Evolutionary conservation across 2,113 vertebrate species (phyloP).

Genomic region (Desmodus rotundus): DNA sequence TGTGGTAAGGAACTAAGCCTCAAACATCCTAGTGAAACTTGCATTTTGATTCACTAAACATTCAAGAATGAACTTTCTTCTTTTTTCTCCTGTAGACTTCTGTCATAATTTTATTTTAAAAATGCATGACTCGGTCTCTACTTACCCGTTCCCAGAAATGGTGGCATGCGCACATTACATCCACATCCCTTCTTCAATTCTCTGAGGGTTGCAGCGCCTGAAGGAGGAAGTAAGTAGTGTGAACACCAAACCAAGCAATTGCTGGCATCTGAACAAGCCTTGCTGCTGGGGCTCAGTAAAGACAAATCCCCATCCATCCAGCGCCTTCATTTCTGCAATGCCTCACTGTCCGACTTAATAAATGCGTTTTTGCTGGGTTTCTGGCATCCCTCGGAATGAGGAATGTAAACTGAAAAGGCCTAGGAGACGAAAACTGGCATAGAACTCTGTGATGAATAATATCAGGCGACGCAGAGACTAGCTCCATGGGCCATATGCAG

Average conservation of each 20-base stretch:
- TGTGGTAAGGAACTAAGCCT: slow-evolving; percentile 39
- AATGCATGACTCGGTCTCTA: not conserved
- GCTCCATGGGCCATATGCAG: slow-evolving; percentile 57
- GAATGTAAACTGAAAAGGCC: slow-evolving; percentile 86
- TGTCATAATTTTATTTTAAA: slow-evolving; percentile 10
- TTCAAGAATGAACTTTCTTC: not conserved
- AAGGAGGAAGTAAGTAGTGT: slow-evolving; percentile 13
- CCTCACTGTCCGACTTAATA: slow-evolving; percentile 83
- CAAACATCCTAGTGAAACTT: not conserved
- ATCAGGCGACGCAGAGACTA: slow-evolving; percentile 75
- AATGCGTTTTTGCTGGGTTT: slow-evolving; percentile 81
- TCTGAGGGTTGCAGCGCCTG: not conserved
- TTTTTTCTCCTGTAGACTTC: not conserved
- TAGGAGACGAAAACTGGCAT: slow-evolving; percentile 75
- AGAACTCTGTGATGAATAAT: slow-evolving; percentile 75
- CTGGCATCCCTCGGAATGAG: slow-evolving; percentile 81
- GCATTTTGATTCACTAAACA: slow-evolving; percentile 34
- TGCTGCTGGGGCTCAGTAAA: slow-evolving; percentile 70
- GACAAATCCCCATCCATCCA: slow-evolving; percentile 83
- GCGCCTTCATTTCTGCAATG: slow-evolving; percentile 82
- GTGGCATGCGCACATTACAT: not conserved
- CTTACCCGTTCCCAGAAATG: not conserved
- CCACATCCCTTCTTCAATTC: not conserved
- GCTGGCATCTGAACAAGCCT: slow-evolving; percentile 43
- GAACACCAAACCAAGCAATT: slow-evolving; percentile 51